These are phyloP conservation scores for Larimichthys crocea DNA, from an alignment of 2,113 vertebrate species.

Conservation along the genomic window DNA sequence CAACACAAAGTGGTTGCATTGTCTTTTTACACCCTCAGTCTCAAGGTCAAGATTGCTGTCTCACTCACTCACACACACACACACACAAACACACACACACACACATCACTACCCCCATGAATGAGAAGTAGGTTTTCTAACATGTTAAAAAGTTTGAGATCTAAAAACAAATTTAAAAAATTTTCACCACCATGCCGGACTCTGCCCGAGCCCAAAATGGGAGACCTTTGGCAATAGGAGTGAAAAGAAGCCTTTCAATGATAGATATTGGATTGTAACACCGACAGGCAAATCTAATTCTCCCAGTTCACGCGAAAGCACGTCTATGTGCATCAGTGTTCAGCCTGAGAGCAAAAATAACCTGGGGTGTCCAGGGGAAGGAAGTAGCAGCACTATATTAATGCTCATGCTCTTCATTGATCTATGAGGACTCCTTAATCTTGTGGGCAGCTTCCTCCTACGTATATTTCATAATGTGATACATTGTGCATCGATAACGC, in stretches of 20 bases:
- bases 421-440: slow-evolving; percentile 74
- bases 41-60: slow-evolving; percentile 39
- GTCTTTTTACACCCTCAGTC: slow-evolving; percentile 22
- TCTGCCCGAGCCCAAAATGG: slow-evolving; percentile 37
- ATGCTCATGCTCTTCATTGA: slow-evolving; percentile 75
- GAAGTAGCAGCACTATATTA: slow-evolving; percentile 68
- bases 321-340: slow-evolving; percentile 60
- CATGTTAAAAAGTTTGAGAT: slow-evolving; percentile 49
- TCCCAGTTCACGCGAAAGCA: slow-evolving; percentile 61
- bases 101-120: background rate
- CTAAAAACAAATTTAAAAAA: slow-evolving; percentile 4
- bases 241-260: slow-evolving; percentile 70
- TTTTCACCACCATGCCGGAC: slow-evolving; percentile 1
- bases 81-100: background rate
- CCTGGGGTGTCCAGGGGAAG: slow-evolving; percentile 53
- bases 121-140: slow-evolving; percentile 27
- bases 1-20: slow-evolving; percentile 9
- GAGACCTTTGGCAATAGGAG: slow-evolving; percentile 53
- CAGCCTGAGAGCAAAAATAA: slow-evolving; percentile 54
- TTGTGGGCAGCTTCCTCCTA: slow-evolving; percentile 64
- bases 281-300: slow-evolving; percentile 79
- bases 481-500: slow-evolving; percentile 72
- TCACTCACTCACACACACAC: slow-evolving; percentile 1
- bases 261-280: slow-evolving; percentile 75
- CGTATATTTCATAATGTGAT: slow-evolving; percentile 79